phyloP scores from a whole-genome alignment of 2,888 invertebrate genomes.

The Drosophila algonquin region DNA sequence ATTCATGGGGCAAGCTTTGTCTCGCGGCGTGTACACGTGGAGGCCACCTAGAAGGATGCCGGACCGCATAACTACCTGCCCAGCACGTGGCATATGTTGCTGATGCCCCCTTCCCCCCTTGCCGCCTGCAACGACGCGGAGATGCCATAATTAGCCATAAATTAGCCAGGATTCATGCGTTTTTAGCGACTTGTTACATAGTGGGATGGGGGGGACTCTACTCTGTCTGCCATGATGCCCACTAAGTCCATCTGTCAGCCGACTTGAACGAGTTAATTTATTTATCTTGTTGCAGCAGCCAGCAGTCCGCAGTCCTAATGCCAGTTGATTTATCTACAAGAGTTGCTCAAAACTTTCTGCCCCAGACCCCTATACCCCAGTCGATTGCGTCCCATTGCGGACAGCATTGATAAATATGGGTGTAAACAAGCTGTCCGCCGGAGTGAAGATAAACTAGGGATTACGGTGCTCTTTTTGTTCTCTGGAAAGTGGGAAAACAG shows the following conservation, averaged over 20 bases:
- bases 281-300: conserved; percentile 45
- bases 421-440: conserved; percentile 35
- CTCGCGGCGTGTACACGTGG: conserved; percentile 11
- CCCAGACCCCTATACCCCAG: background rate
- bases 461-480: conserved; percentile 20
- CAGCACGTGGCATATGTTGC: conserved; percentile 41
- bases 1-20: conserved; percentile 44
- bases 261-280: conserved; percentile 52
- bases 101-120: background rate
- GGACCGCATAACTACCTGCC: conserved; percentile 30
- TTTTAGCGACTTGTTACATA: conserved; percentile 58
- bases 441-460: conserved; percentile 16
- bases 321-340: conserved; percentile 53
- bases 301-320: conserved; percentile 12
- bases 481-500: conserved; percentile 23
- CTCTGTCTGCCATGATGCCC: conserved; percentile 31
- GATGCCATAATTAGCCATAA: conserved; percentile 62
- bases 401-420: conserved; percentile 45
- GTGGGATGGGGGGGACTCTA: background rate
- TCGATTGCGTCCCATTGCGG: conserved; percentile 22
- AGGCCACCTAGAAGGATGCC: background rate
- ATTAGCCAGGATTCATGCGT: conserved; percentile 52
- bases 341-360: conserved; percentile 33
- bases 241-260: conserved; percentile 48
- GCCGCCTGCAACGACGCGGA: background rate